Base-by-base conservation (phyloP, 1,140 invertebrate genomes). In the Aporrectodea caliginosa region DNA sequence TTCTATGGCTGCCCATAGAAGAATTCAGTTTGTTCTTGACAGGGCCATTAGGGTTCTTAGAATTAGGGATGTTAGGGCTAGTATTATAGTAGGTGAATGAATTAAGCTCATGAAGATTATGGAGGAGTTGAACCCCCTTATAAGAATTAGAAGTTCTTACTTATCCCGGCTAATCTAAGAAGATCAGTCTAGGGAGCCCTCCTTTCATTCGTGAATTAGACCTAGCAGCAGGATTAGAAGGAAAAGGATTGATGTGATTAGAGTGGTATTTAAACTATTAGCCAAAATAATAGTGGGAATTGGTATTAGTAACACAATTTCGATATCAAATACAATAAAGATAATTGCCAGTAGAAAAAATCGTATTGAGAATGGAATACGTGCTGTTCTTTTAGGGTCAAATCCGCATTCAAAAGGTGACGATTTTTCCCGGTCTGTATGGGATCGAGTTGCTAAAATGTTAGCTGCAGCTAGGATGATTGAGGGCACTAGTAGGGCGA, bases 391-490 rank as follows among this genome's bases (percentile, higher is more conserved):
- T 27, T 68, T 16, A 30, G 74, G 74, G 35, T 80, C 75, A 80
- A 80, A 80, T 2, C 79, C 75, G 71, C 79, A 80, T 32, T 80
- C 75, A 80, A 80, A 80, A 2, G 79, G 79, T 1, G 79, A 80
- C 1, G 27, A 43, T 80, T 80, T 78, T 77, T 73, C 1, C 71
- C 31, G 43, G 58, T 73, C n/a, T 14, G 16, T 32, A 70, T 69
- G 91, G 90, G 85, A 16, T 73, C 29, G 14, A 73, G 12, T 14
- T 16, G 12, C 16, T 14, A 73, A 12, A 16, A 73, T 14, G 12
- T 16, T 14, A 16, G 71, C 16, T 73, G 30, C 12, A 12, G 29
- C 12, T 16, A 16, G 30, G 12, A 73, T 12, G 30, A 73, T 14
- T 14, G 29, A 16, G 12, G 71, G 75, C 22, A 77, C 1, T 1